Evolutionary conservation across 2,888 invertebrate species (phyloP), one percentile per base, ranked within the genome.

Genomic region (Macrophya annulata): DNA sequence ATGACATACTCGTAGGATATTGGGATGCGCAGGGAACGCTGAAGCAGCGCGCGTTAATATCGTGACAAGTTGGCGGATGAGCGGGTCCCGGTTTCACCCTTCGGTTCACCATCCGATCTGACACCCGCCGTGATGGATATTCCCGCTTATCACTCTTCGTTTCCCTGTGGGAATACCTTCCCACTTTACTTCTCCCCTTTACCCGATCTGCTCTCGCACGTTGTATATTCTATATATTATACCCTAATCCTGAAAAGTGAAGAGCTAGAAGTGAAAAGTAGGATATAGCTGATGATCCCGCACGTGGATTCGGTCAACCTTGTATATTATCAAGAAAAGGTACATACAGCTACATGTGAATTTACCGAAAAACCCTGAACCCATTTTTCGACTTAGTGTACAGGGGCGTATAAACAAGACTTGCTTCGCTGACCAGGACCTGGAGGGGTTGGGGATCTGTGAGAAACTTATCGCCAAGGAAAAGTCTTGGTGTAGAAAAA

Each of bases 101-200:
- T 89, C 87, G 87, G 88, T 88, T 88, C 89, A 87, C 88, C 87
- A 85, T 85, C 86, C 87, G 89, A 89, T 88, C 88, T 88, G 89
- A 89, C 89, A 90, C 86, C 86, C 85, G 86, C 87, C 88, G 89
- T 91, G 90, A 91, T 90, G 89, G 89, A 89, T 91, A 90, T 89
- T 91, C 91, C 91, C 90, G 89, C 89, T 91, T 91, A 90, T 91
- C 90, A 87, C 87, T 86, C 86, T 82, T 83, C 87, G 86, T 55
- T 81, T 87, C 86, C 88, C 83, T 85, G 76, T 85, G 87, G 86
- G 74, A 25, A 85, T 48, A 74, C 65, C n/a, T 62, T 74, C 71
- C 81, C 74, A 82, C 86, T 86, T 85, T 85, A 59, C 85, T 85
- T 74, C 76, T 43, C 82, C 74, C 68, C 81, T 84, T 48, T 84